These are phyloP conservation scores for Nothura maculosa DNA, from an alignment of 2,797 vertebrate species.

Conservation along the genomic window DNA sequence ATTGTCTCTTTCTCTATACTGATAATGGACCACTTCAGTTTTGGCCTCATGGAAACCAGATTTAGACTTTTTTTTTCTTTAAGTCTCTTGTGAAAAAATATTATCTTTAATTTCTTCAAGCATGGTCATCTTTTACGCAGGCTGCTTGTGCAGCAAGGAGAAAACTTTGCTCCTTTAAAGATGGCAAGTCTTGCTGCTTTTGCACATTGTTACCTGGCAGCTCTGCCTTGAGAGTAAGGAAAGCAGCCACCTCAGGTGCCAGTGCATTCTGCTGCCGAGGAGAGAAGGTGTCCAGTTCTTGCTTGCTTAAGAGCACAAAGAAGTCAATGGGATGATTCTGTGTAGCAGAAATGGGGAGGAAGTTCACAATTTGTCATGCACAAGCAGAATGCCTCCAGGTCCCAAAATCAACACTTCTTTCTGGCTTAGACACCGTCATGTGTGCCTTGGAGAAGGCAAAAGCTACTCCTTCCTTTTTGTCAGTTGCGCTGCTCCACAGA, in stretches of 20 bases:
- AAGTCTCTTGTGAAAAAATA: not conserved
- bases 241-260: not conserved
- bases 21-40: not conserved
- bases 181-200: not conserved
- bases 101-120: not conserved
- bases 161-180: not conserved
- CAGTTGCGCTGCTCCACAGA: not conserved
- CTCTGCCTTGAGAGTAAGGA: not conserved
- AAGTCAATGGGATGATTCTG: not conserved
- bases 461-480: not conserved
- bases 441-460: not conserved
- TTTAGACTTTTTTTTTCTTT: not conserved
- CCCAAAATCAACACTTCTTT: not conserved
- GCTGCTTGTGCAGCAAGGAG: not conserved
- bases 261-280: not conserved
- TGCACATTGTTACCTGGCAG: not conserved
- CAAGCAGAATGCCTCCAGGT: not conserved
- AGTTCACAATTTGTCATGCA: not conserved
- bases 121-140: not conserved
- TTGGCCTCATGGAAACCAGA: not conserved
- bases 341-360: not conserved
- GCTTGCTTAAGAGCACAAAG: fast-evolving
- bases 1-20: not conserved
- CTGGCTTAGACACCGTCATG: not conserved
- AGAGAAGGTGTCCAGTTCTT: not conserved